A percentile compares a stretch with the other conserved stretches of the same genome.
Conservation (phyloP, 2,113 vertebrate genomes). For the Polypterus senegalus region DNA sequence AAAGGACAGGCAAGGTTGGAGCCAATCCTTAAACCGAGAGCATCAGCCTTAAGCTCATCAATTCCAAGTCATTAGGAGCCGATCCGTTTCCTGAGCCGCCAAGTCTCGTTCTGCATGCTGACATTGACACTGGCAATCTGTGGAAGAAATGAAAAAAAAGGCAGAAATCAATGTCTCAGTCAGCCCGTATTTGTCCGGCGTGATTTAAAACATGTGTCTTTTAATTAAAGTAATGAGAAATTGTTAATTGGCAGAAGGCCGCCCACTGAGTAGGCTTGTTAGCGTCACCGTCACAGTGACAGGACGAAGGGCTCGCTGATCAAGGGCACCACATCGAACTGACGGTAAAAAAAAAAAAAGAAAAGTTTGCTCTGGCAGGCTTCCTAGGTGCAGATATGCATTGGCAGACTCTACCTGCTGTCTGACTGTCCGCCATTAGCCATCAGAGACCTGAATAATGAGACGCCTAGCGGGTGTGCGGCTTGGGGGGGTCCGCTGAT, state of each 20-base stretch:
- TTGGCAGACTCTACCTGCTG: too few relatives aligned
- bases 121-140: slow-evolving; percentile 22
- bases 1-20: background rate
- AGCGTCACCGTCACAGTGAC: slow-evolving; percentile 55
- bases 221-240: slow-evolving; percentile 70
- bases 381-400: too few relatives aligned
- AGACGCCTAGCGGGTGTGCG: too few relatives aligned
- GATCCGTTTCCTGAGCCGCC: slow-evolving; percentile 32
- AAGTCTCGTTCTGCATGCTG: slow-evolving; percentile 39
- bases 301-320: slow-evolving; percentile 37
- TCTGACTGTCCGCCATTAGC: too few relatives aligned
- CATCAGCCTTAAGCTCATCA: slow-evolving; percentile 12
- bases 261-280: slow-evolving; percentile 43
- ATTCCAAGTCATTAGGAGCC: slow-evolving; percentile 20
- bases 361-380: too few relatives aligned
- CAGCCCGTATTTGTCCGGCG: slow-evolving; percentile 44
- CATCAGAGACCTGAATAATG: too few relatives aligned
- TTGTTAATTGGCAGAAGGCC: slow-evolving; percentile 55
- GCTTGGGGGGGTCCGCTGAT: too few relatives aligned
- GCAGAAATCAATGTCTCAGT: slow-evolving; percentile 52
- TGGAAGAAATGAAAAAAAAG: slow-evolving; percentile 14
- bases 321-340: slow-evolving; percentile 33
- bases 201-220: slow-evolving; percentile 75
- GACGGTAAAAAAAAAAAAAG: background rate
- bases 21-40: background rate